These are phyloP conservation scores for Episyrphus balteatus DNA, from an alignment of 1,140 invertebrate species.

Conservation along the genomic window DNA sequence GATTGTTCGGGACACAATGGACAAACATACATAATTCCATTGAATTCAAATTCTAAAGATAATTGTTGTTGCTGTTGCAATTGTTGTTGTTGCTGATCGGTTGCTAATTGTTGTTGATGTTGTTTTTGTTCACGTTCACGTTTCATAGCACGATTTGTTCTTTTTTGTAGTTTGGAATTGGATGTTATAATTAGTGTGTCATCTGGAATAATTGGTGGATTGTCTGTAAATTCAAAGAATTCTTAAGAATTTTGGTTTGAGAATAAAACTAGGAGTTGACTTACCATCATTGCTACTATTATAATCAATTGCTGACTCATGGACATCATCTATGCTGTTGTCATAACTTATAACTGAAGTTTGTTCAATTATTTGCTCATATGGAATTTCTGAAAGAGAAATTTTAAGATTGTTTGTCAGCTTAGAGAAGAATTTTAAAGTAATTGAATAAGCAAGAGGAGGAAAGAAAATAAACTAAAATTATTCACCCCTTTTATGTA, in stretches of 20 bases:
- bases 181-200: too few species aligned
- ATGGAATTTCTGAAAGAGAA: neutral
- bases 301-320: neutral
- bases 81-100: neutral
- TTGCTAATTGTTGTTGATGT: neutral
- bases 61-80: neutral
- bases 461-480: too few species aligned
- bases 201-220: too few species aligned
- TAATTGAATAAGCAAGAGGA: too few species aligned
- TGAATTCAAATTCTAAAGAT: too few species aligned
- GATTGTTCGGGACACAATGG: conserved; percentile 2
- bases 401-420: neutral
- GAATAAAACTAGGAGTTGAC: neutral
- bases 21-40: conserved; percentile 1
- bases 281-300: neutral
- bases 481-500: too few species aligned
- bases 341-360: neutral
- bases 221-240: too few species aligned
- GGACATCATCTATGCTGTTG: too few species aligned
- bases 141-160: too few species aligned
- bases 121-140: neutral
- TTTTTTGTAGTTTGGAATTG: too few species aligned
- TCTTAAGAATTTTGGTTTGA: too few species aligned
- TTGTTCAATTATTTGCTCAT: conserved; percentile 1
- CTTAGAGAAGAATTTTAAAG: neutral